Conservation (phyloP, 2,888 invertebrate species). For the Apocheima hispidaria region DNA sequence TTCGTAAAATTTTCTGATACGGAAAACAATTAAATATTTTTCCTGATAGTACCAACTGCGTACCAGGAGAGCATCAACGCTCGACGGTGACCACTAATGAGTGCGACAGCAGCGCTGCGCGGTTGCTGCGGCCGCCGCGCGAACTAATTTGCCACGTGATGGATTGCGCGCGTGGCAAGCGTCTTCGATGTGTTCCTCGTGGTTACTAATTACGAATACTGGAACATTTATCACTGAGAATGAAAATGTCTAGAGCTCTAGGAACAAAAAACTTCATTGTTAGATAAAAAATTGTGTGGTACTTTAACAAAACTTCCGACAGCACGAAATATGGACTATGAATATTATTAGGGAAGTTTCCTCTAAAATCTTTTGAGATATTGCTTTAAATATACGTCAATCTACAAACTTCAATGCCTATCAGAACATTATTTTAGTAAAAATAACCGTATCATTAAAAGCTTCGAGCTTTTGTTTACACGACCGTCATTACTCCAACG, state of each 20-base stretch:
- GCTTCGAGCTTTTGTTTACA: conserved; percentile 56
- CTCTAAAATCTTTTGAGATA: background rate
- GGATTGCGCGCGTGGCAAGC: conserved; percentile 65
- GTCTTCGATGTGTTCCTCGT: conserved; percentile 52
- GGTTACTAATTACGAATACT: conserved; percentile 50
- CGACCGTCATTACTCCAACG: conserved; percentile 55
- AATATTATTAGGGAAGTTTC: background rate
- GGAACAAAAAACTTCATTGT: background rate
- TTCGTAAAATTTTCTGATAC: background rate
- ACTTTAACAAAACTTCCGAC: conserved; percentile 1
- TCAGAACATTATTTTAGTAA: conserved; percentile 21
- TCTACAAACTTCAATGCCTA: conserved; percentile 6
- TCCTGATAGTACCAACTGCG: conserved; percentile 57
- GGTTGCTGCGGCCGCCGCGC: conserved; percentile 71
- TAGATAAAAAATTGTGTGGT: background rate
- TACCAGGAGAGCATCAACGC: conserved; percentile 60
- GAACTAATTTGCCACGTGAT: conserved; percentile 81
- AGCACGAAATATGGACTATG: background rate
- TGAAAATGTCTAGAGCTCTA: conserved; percentile 4
- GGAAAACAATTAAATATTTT: conserved; percentile 9
- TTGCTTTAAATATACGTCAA: conserved; percentile 15
- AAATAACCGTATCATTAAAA: conserved; percentile 43
- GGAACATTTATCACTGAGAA: conserved; percentile 35
- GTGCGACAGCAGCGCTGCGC: conserved; percentile 76
- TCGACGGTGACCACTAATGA: conserved; percentile 77